Conservation (phyloP, 2,113 vertebrate genomes). For the Mellivora capensis region DNA sequence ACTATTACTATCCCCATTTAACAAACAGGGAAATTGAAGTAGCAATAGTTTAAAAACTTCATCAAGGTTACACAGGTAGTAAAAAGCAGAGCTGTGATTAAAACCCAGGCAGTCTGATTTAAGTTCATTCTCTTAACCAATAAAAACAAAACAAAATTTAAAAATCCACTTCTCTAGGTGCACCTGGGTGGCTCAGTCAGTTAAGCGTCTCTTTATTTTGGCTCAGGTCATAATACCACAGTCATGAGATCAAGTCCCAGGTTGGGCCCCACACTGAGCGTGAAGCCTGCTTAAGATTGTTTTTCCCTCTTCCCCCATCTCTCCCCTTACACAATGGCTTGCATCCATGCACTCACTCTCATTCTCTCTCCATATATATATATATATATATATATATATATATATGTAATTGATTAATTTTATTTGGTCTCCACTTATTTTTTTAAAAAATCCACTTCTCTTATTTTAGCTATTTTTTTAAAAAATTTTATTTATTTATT, state of each 20-base stretch:
- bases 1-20: not conserved
- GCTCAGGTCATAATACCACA: not conserved
- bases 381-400: no score
- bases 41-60: not conserved
- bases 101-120: not conserved
- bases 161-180: not conserved
- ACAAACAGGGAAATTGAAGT: not conserved
- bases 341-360: not conserved
- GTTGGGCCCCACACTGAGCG: not conserved
- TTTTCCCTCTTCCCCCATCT: not conserved
- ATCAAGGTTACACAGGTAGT: not conserved
- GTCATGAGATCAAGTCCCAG: not conserved
- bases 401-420: not conserved
- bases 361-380: no score
- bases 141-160: not conserved
- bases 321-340: not conserved
- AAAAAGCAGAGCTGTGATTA: not conserved
- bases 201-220: not conserved
- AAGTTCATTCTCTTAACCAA: not conserved
- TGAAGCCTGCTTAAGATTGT: not conserved
- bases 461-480: not conserved
- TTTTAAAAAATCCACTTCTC: not conserved
- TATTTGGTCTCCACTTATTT: not conserved
- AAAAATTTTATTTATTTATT: no score
- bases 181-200: not conserved